Evolutionary conservation across 2,797 vertebrate species (phyloP), one percentile per base, ranked within the genome.

Genomic region (Myiotriccus ornatus): DNA sequence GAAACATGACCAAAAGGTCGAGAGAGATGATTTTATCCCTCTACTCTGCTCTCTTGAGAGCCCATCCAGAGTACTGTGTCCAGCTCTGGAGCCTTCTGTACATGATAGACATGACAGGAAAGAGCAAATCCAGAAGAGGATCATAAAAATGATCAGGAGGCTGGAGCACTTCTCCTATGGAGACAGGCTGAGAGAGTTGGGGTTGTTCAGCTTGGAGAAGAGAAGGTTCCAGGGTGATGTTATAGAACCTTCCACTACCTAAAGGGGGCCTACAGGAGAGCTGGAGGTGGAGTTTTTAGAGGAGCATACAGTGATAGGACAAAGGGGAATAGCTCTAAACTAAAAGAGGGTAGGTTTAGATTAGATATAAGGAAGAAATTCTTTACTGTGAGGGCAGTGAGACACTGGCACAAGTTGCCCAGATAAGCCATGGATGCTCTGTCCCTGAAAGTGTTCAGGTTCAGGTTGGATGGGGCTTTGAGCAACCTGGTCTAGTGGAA

Each of bases 301-400:
- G 24, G 7, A 4, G 19, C 0, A 0, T 27, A 14, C 20, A 59
- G 8, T 39, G 24, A 57, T 8, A 46, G n/a, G 25, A 16, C n/a
- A 46, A 64, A 65, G 25, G 14, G 22, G 12, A 52, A 52, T 64
- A 6, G 39, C 12, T 59, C 46, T 35, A 41, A 34, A 46, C 15
- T 41, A 15, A 71, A 35, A 52, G 50, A 64, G 7, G 4, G 12
- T 30, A 14, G 46, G 22, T 78, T 52, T 35, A 17, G 21, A 65
- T 39, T 7, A 77, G 30, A 30, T 41, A 39, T 3, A 41, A 46
- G 30, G 30, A 77, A 83, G 8, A 39, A 84, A 71, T 53, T 59
- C 15, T 52, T 52, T 59, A 12, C 10, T 53, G 8, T 70, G 15
- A 78, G 10, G 17, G 25, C 43, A 30, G 23, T 21, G 18, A 44